Conservation (phyloP, 1,140 invertebrate species). For the Maconellicoccus hirsutus region DNA sequence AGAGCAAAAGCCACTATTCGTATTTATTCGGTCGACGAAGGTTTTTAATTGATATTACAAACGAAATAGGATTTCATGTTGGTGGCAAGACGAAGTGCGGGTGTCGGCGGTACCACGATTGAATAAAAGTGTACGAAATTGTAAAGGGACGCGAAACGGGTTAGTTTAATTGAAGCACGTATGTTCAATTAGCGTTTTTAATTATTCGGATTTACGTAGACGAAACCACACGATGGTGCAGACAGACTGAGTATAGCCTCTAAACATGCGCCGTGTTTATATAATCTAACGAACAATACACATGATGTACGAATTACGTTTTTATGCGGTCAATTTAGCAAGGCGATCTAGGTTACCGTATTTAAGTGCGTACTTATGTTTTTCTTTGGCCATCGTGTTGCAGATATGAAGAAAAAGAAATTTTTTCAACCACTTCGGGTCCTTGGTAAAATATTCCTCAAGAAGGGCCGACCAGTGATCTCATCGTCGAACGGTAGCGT, state of each 20-base stretch:
- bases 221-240: neutral
- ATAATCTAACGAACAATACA: neutral
- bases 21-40: too few species aligned
- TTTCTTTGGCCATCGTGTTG: neutral
- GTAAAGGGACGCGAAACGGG: neutral
- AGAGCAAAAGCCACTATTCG: too few species aligned
- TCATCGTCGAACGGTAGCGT: neutral
- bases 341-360: too few species aligned
- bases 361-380: too few species aligned
- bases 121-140: too few species aligned
- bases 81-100: too few species aligned
- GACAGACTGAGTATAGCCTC: too few species aligned
- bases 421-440: neutral
- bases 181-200: neutral
- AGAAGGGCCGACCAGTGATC: slow-evolving; percentile 1
- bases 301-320: neutral
- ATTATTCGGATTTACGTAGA: neutral
- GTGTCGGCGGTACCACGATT: too few species aligned
- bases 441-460: neutral
- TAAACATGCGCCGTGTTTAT: too few species aligned
- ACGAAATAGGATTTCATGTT: too few species aligned
- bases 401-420: neutral
- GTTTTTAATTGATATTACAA: too few species aligned
- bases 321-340: neutral
- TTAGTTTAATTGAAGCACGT: slow-evolving; percentile 2